Conservation (phyloP, 2,113 vertebrate species). For the Helogale parvula region DNA sequence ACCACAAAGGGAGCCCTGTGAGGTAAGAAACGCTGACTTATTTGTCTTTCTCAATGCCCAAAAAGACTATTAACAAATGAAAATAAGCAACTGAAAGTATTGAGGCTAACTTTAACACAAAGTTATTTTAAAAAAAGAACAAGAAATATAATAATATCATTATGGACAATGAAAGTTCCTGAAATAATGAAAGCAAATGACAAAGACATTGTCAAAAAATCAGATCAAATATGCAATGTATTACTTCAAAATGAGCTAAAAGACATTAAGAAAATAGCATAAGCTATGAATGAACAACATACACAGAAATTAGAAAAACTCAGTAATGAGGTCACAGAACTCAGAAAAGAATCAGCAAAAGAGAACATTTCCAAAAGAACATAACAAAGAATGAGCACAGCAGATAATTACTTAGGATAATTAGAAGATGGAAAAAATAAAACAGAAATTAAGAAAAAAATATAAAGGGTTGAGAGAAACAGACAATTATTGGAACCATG, state of each 20-base stretch:
- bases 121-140: background rate
- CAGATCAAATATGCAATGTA: background rate
- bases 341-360: background rate
- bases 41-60: background rate
- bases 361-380: background rate
- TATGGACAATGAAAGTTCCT: background rate
- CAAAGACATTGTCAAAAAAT: background rate
- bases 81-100: background rate
- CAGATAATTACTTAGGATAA: background rate
- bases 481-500: background rate
- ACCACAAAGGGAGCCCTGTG: accelerated
- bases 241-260: background rate
- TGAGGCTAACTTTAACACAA: background rate
- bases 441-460: background rate
- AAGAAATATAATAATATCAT: background rate
- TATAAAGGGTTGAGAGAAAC: background rate
- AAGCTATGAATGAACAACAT: background rate
- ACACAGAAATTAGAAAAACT: background rate
- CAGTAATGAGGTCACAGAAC: background rate
- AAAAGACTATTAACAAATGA: background rate
- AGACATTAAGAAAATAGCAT: background rate
- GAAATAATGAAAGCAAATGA: background rate
- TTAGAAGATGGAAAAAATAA: background rate
- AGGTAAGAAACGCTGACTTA: background rate
- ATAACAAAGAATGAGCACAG: background rate